A percentile compares a stretch with the other conserved stretches of the same genome.
phyloP scores from a whole-genome alignment of 2,113 vertebrate species.

The human (Homo sapiens) region DNA sequence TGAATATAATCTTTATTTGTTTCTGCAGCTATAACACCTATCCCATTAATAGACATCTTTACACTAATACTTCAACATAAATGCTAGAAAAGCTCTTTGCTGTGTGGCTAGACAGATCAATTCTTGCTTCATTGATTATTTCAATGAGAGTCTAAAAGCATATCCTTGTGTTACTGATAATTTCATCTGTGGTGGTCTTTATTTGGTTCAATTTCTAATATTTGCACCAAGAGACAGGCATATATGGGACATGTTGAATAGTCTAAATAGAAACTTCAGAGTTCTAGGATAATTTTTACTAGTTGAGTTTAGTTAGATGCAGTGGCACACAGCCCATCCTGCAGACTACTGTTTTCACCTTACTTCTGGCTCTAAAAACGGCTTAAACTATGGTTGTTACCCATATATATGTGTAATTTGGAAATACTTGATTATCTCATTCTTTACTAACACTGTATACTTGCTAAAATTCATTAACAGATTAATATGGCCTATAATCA shows the following conservation, averaged over 20 bases:
- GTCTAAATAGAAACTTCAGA: not conserved
- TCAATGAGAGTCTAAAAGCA: not conserved
- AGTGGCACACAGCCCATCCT: not conserved
- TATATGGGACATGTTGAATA: not conserved
- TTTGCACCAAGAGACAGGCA: not conserved
- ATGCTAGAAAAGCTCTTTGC: not conserved
- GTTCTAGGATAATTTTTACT: no score
- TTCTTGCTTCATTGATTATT: not conserved
- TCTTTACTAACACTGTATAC: not conserved
- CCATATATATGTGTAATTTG: not conserved
- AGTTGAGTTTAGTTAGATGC: not conserved
- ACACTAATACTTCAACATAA: not conserved
- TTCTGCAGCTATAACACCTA: not conserved
- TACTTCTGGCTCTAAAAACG: not conserved
- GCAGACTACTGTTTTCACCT: not conserved
- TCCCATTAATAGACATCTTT: not conserved
- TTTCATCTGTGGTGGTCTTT: not conserved
- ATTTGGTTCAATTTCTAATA: not conserved
- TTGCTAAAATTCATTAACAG: not conserved
- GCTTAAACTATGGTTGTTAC: not conserved
- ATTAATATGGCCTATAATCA: not conserved
- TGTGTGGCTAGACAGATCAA: not conserved
- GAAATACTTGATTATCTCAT: not conserved
- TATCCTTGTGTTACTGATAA: not conserved
- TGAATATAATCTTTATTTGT: not conserved